These are phyloP conservation scores for Aromia moschata DNA, from an alignment of 2,888 invertebrate genomes.

Conservation along the genomic window DNA sequence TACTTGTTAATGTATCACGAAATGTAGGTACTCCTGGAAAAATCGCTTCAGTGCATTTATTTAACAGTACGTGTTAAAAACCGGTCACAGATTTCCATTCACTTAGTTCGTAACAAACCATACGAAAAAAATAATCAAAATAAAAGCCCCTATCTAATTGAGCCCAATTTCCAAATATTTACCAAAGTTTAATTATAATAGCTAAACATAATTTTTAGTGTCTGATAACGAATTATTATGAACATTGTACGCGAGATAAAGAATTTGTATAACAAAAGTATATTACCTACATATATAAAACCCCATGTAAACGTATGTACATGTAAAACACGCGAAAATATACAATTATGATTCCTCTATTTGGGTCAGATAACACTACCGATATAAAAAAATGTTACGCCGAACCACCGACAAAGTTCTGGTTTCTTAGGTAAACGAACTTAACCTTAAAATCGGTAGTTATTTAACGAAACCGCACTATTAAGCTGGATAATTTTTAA, in stretches of 20 bases:
- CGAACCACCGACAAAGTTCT: background rate
- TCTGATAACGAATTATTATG: background rate
- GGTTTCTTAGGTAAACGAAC: conserved; percentile 14
- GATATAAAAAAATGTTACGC: conserved; percentile 1
- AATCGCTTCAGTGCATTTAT: no score
- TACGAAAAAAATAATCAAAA: no score
- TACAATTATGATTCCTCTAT: background rate
- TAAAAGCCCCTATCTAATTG: background rate
- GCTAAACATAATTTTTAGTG: conserved; percentile 8
- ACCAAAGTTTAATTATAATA: conserved; percentile 11
- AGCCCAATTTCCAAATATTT: conserved; percentile 9
- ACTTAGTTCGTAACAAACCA: no score
- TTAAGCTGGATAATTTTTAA: no score
- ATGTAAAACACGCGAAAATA: background rate
- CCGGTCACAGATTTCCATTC: no score
- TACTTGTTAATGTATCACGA: no score
- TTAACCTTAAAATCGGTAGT: conserved; percentile 14
- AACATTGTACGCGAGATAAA: background rate
- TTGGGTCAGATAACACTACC: background rate
- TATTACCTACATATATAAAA: background rate
- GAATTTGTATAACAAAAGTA: no score
- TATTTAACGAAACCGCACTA: conserved; percentile 4
- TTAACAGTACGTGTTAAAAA: no score
- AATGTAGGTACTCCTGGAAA: no score
- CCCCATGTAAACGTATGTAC: no score